Percentiles rank a stretch among this genome's conserved stretches.
Evolutionary conservation across 1,140 invertebrate species (phyloP).

Genomic region (Carposina sasakii): DNA sequence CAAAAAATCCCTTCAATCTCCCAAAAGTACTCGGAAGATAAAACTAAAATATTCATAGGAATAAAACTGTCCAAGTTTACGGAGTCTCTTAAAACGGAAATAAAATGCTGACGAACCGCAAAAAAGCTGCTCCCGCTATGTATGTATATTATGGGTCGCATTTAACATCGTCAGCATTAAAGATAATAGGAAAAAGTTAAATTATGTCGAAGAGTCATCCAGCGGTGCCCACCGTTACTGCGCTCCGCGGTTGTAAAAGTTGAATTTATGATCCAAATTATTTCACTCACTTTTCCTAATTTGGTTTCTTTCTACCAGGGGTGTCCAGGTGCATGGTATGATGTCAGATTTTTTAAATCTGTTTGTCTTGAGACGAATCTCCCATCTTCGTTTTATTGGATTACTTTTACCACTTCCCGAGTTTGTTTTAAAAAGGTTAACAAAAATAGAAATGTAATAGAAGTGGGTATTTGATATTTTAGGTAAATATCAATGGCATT

Average conservation of each 20-base stretch:
- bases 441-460: too few relatives aligned
- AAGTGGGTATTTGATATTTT: too few relatives aligned
- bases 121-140: conserved; percentile 44
- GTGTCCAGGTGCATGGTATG: conserved; percentile 61
- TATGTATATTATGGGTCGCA: conserved; percentile 44
- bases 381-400: conserved; percentile 40
- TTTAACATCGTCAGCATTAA: conserved; percentile 60
- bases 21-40: too few relatives aligned
- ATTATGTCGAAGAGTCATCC: conserved; percentile 62
- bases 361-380: conserved; percentile 31
- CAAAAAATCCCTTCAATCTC: too few relatives aligned
- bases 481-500: too few relatives aligned
- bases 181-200: conserved; percentile 72
- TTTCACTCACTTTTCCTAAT: conserved; percentile 61
- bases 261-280: conserved; percentile 66
- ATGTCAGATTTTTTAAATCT: conserved; percentile 47
- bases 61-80: too few relatives aligned
- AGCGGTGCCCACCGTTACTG: conserved; percentile 18
- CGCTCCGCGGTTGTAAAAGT: conserved; percentile 58
- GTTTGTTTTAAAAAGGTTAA: too few relatives aligned
- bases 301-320: conserved; percentile 40
- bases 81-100: too few relatives aligned
- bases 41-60: too few relatives aligned
- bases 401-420: conserved; percentile 5
- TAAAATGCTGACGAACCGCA: conserved; percentile 10